Base-by-base conservation (phyloP, 2,888 invertebrate species). In the Cataglyphis altisquamis region DNA sequence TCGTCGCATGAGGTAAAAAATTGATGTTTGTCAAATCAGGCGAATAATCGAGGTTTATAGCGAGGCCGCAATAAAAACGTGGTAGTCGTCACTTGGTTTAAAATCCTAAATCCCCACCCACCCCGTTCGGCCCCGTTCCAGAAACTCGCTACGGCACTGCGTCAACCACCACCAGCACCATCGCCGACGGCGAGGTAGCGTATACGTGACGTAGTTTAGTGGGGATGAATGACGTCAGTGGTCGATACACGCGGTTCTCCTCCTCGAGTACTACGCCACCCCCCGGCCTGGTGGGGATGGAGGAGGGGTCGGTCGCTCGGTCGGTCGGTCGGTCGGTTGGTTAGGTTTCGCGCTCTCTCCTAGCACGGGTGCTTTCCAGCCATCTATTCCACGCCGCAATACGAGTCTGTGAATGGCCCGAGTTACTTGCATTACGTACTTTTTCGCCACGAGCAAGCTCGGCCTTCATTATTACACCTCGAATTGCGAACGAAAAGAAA, bases 141-240 rank as follows among this genome's bases (percentile, higher is more conserved):
- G 57, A 39, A 77, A 82, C 60, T 86, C 80, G 82, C 87, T 88
- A 90, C 92, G 89, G 88, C 90, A 89, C 91, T 90, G 90, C 88
- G 88, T 75, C 88, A 85, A 85, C 87, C 89, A 85, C 78, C 41
- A 68, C 77, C 57, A 67, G 41, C 77, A 67, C 41, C 57, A 32
- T 86, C 91, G 85, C 87, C 89, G 86, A 78, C 87, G 84, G 82
- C 78, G 80, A 85, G 87, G 83, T 67, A 39, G 66, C 66, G 91
- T 89, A 88, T 91, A 90, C 90, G 92, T 94, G 93, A 94, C 94
- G 94, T 94, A 94, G 92, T 89, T 88, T 89, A 91, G 93, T 90
- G 91, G 91, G 91, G 90, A 89, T 84, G 90, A 89, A 89, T 94
- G 94, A 94, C 94, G 94, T 94, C 94, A 94, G 90, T 91, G 93